Evolutionary conservation across 2,888 invertebrate genomes (phyloP), one percentile per base, ranked within the genome.

Genomic region (Coecobrya sp.): DNA sequence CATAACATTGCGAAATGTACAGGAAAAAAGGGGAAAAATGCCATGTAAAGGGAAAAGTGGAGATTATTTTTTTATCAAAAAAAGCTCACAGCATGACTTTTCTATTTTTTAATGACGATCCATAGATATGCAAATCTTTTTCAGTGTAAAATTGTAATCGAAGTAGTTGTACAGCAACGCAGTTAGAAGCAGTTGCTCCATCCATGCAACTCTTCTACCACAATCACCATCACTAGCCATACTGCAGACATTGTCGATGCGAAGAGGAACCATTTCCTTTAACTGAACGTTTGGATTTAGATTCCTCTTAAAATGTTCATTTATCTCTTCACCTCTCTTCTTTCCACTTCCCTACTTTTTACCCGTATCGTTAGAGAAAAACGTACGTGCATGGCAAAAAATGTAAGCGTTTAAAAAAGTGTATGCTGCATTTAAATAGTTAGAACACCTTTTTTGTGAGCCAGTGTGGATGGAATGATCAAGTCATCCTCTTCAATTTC

Each of bases 121-220:
- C 86, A 91, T 91, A 91, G 85, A 91, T 76, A 91, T 91, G 91
- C 73, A 91, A 91, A 91, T 86, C 70, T 45, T 55, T 89, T 52
- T 68, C 36, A 27, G 52, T 27, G 19, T 49, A 79, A 79, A 79
- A 79, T 79, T 79, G 30, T 79, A 79, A 79, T 79, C 52, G 55
- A 49, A 25, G 55, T 79, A 79, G 52, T 52, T 79, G 49, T 79
- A 79, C 79, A 62, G 27, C 5, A 85, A 85, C 49, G 85, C 85
- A 85, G 85, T 85, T 85, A 45, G 68, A 59, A 65, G 85, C 85
- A 85, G 27, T 85, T 85, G 85, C 85, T 68, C 27, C 68, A n/a
- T 42, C 22, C 45, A 25, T 70, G 68, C 68, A n/a, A 5, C 25
- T 11, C 45, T 0, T 2, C n/a, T 36, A 10, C 10, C 30, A 30